Base-by-base conservation (phyloP, 2,888 invertebrate genomes). In the Cristatella mucedo region DNA sequence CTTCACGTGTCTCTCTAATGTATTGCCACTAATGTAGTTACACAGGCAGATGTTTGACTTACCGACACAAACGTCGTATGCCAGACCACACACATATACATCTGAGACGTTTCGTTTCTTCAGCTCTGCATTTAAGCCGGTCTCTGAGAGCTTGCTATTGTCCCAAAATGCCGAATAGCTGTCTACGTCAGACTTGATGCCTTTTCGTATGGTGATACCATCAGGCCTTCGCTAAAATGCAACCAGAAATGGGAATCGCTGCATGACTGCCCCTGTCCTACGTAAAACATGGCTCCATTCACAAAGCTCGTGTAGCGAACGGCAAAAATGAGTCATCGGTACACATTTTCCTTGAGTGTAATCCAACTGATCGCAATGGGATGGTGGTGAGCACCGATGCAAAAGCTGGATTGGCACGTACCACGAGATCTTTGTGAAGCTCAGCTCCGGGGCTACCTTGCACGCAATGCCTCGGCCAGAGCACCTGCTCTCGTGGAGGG, bases 151-250 rank as follows among this genome's bases (percentile, higher is more conserved):
- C 66, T 84, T 85, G 68, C 83, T 82, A 69, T 95, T 95, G 69
- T 95, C 93, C 83, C 86, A 89, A 72, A 95, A 95, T 33, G 89
- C 93, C 0, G 91, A 91, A 68, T 95, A 95, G 2, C 89, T 87
- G 67, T 95, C 95, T 41, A 93, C 82, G 51, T 87, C 84, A 0
- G 91, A 80, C 67, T 87, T 82, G 1, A 82, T 84, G 29, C 93
- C 93, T 49, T 70, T 69, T 42, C 56, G 55, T 7, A 68, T 56
- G 41, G 50, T 42, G 9, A 55, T 33, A 4, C 51, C 50, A 33
- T 50, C 46, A 11, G 54, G 46, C 20, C 48, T 47, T 15, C 56
- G 41, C 61, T 61, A n/a, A n/a, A n/a, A n/a, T n/a, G n/a, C n/a
- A n/a, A n/a, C n/a, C n/a, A n/a, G n/a, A n/a, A n/a, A n/a, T n/a